Evolutionary conservation across 2,797 vertebrate genomes (phyloP), one percentile per base, ranked within the genome.

Genomic region (Arremon brunneinucha): DNA sequence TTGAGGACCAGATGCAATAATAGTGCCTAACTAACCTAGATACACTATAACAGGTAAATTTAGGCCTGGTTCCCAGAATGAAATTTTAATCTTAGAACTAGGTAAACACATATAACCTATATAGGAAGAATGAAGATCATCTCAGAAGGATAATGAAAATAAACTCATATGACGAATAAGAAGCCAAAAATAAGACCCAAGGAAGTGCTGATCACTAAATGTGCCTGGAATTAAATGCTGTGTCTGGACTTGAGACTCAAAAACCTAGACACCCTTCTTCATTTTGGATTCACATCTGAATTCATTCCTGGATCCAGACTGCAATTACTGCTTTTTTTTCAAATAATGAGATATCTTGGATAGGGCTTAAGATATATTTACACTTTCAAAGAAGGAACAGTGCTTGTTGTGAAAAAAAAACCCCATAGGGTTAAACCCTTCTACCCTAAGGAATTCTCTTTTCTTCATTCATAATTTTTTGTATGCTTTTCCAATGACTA

Each of bases 351-450:
- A n/a, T 60, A 72, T 22, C 24, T n/a, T 69, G 5, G 8, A 14
- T 6, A 52, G 11, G 14, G 4, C 4, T 62, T 62, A 65, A 53
- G 14, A 12, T 34, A 39, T 4, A 18, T 63, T 74, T 53, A 20
- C 3, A 44, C 28, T 75, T 74, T 60, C 28, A 28, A 81, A 37
- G 47, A 70, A 71, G 21, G 10, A 82, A 32, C 6, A 9, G 12
- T 41, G 9, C 5, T 93, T 83, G 18, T 17, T 18, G 17, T 57
- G 32, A 60, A 49, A 69, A 49, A 69, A 75, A 62, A 6, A 41
- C 4, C 17, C 1, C 2, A 12, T 20, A 24, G 2, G 1, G 3
- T 35, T 46, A 49, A 77, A 35, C 4, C 3, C 13, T 63, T 30
- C 19, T 43, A 65, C 27, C 6, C 9, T 27, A 60, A 47, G 12